Conservation (phyloP, 2,113 vertebrate genomes). For the Puntigrus tetrazona region DNA sequence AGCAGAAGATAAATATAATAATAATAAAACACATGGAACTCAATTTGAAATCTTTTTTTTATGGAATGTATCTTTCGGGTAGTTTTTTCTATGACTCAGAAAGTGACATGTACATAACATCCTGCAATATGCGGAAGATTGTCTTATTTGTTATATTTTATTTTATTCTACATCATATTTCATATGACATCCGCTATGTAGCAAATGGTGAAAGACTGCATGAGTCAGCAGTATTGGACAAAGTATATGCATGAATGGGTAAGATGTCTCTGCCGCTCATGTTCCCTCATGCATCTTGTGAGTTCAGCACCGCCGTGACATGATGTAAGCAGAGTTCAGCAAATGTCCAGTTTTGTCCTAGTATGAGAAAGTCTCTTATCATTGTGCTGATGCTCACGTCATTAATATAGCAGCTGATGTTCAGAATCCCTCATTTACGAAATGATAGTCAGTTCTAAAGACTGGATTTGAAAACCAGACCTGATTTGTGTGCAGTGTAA, state of each 20-base stretch:
- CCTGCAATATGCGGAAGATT: background rate
- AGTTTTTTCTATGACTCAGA: background rate
- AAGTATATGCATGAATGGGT: background rate
- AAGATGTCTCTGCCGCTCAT: slow-evolving; percentile 4
- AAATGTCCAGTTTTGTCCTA: slow-evolving; percentile 6
- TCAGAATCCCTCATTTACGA: background rate
- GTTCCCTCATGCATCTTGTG: background rate
- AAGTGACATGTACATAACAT: background rate
- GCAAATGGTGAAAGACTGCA: background rate
- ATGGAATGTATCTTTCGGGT: background rate
- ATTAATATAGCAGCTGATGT: background rate
- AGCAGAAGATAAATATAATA: background rate
- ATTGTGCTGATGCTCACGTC: slow-evolving; percentile 8
- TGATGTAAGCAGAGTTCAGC: slow-evolving; percentile 16
- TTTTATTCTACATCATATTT: background rate
- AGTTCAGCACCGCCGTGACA: slow-evolving; percentile 1
- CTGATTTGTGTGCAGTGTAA: background rate
- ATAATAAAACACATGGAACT: too few species aligned
- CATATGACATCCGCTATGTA: background rate
- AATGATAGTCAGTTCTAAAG: background rate
- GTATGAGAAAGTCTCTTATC: background rate
- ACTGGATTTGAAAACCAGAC: background rate
- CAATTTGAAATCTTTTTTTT: background rate
- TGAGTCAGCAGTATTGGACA: slow-evolving; percentile 4
- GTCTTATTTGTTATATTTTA: background rate